Conservation (phyloP, 1,140 invertebrate species). For the Panagrolaimus sp. region DNA sequence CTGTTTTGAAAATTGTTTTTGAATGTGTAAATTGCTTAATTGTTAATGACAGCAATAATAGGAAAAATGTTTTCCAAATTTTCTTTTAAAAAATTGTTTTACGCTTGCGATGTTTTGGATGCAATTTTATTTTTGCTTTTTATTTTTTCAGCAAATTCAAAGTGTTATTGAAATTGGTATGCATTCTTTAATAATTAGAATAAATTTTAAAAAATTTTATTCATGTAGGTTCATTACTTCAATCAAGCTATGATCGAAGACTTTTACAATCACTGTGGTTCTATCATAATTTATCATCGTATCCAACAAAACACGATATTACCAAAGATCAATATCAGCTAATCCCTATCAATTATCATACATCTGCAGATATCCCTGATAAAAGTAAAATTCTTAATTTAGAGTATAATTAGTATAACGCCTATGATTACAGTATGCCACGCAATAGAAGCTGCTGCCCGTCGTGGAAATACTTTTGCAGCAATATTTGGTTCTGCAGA, state of each 20-base stretch:
- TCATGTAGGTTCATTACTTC: neutral
- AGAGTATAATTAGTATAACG: no score
- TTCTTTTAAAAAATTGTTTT: no score
- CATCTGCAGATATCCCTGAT: neutral
- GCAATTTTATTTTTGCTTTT: no score
- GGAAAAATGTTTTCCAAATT: no score
- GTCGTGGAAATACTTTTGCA: neutral
- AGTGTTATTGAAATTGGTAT: no score
- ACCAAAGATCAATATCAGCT: constrained; percentile 1
- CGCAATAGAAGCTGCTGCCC: neutral
- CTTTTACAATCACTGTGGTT: constrained; percentile 3
- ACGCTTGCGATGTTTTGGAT: no score
- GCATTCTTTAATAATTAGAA: no score
- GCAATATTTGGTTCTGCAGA: neutral
- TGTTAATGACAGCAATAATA: no score
- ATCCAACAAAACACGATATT: no score
- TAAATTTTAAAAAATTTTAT: neutral
- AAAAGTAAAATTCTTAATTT: neutral
- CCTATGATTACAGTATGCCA: constrained; percentile 4
- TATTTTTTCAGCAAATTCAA: no score
- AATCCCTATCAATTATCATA: neutral
- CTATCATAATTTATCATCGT: neutral
- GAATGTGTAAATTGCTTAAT: no score
- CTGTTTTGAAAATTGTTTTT: no score
- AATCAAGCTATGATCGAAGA: neutral